phyloP scores from a whole-genome alignment of 2,797 vertebrate species.

The Trichosurus vulpecula region DNA sequence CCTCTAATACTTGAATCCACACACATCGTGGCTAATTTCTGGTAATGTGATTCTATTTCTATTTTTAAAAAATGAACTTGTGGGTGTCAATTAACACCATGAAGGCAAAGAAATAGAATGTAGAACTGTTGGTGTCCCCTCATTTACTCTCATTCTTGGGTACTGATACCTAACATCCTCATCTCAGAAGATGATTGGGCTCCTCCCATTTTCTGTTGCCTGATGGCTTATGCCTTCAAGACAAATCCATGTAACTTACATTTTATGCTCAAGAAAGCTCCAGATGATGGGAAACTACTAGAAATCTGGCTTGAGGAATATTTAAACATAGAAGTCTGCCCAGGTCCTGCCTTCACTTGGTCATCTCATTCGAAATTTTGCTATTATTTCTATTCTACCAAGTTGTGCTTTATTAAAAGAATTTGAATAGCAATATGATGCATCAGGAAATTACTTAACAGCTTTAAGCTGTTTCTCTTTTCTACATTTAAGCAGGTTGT shows the following conservation, averaged over 20 bases:
- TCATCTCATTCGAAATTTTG: fast-evolving
- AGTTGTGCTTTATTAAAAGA: neutral
- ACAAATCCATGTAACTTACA: neutral
- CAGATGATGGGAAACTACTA: neutral
- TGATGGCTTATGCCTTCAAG: neutral
- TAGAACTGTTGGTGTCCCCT: neutral
- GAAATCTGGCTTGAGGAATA: no score
- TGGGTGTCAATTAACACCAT: neutral
- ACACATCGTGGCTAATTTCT: neutral
- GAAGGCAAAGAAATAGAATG: neutral
- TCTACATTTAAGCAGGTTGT: neutral
- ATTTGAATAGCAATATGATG: neutral
- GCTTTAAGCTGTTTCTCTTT: neutral
- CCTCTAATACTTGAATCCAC: neutral
- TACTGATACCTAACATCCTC: neutral
- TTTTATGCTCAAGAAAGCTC: neutral
- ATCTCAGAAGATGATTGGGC: neutral
- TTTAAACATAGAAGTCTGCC: neutral
- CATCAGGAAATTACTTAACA: neutral
- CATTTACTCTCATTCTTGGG: neutral
- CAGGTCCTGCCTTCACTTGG: fast-evolving
- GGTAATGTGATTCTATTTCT: fast-evolving
- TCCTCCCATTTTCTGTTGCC: fast-evolving
- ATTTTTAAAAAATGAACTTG: neutral
- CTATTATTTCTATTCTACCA: neutral